Percentiles rank a stretch among this genome's conserved stretches.
phyloP scores from a whole-genome alignment of 2,113 vertebrate genomes.

The Mesembrinibis cayennensis region DNA sequence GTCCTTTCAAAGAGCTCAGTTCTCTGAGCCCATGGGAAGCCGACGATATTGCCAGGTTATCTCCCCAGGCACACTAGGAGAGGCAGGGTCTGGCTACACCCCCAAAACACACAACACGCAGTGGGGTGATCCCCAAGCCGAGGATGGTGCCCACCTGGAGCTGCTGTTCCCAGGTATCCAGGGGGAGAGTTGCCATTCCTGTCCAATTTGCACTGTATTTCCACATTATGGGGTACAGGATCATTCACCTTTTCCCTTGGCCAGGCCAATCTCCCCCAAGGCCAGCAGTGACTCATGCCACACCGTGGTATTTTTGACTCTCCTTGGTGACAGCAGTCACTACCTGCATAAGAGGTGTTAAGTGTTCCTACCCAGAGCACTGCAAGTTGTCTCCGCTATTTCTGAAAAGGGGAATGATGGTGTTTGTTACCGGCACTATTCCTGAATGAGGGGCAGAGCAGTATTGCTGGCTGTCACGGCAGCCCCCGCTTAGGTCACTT shows the following conservation, averaged over 20 bases:
- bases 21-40: not conserved
- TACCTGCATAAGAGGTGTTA: not conserved
- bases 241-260: not conserved
- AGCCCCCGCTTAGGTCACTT: rapidly evolving
- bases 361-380: not conserved
- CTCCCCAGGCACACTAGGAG: rapidly evolving
- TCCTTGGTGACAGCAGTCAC: not conserved
- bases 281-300: rapidly evolving
- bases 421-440: not conserved
- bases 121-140: rapidly evolving
- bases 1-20: not conserved
- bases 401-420: not conserved
- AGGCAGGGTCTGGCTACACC: not conserved
- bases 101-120: not conserved
- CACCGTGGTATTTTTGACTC: rapidly evolving
- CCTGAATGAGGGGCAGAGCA: not conserved
- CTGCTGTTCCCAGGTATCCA: not conserved
- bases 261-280: not conserved
- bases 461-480: not conserved
- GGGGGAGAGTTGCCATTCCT: not conserved
- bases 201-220: rapidly evolving
- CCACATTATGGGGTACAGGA: rapidly evolving
- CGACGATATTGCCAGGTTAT: rapidly evolving
- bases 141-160: not conserved
- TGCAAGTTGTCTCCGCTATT: rapidly evolving